phyloP scores from a whole-genome alignment of 2,113 vertebrate genomes.

The Psittacus erithacus region DNA sequence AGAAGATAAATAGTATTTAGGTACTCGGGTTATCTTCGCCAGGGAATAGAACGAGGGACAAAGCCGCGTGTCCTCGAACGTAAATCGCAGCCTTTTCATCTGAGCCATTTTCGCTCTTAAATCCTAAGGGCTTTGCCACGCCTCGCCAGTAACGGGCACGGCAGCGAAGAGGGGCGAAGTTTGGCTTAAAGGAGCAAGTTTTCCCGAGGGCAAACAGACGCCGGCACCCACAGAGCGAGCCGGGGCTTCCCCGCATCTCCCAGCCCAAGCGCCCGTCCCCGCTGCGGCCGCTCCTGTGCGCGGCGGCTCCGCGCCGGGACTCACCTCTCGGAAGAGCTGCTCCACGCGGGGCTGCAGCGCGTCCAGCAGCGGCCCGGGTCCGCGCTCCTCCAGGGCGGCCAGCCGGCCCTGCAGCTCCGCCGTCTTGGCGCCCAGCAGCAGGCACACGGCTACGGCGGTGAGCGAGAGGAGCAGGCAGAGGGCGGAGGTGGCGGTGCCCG shows the following conservation, averaged over 20 bases:
- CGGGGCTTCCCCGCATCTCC: too few species aligned
- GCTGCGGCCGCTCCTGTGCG: neutral
- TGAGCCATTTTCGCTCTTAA: neutral
- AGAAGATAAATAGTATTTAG: neutral
- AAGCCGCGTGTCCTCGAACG: neutral
- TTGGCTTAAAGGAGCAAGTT: rapidly evolving
- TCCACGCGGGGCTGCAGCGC: constrained; percentile 80
- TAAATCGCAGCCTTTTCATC: neutral
- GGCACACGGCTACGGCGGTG: constrained; percentile 84
- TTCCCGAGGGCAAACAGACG: rapidly evolving
- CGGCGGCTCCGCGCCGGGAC: neutral
- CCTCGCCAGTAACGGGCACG: neutral
- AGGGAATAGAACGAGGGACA: neutral
- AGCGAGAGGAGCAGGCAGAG: constrained; percentile 81
- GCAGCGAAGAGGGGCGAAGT: neutral
- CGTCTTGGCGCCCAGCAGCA: constrained; percentile 85
- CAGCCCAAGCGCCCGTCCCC: rapidly evolving
- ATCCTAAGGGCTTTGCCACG: neutral
- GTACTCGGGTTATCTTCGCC: neutral
- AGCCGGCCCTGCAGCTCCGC: constrained; percentile 83
- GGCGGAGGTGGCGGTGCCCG: constrained; percentile 27
- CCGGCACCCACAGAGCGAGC: neutral
- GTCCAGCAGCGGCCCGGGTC: constrained; percentile 69
- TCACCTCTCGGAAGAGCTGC: constrained; percentile 86
- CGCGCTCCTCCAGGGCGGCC: constrained; percentile 80